Conservation (phyloP, 1,140 invertebrate genomes). For the Pomacea maculata region DNA sequence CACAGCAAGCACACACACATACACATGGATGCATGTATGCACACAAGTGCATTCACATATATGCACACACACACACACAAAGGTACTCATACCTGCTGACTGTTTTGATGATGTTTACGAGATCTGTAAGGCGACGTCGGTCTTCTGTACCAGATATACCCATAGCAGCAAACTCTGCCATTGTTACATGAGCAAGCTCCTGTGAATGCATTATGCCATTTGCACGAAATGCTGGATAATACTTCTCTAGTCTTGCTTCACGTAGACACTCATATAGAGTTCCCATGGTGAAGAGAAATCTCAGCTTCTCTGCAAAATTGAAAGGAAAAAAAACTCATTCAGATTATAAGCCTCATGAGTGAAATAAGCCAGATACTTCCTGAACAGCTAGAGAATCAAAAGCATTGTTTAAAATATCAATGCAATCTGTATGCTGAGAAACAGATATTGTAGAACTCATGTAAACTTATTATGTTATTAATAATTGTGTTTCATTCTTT, state of each 20-base stretch:
- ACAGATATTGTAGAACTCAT: too few relatives aligned
- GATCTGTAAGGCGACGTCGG: conserved; percentile 50
- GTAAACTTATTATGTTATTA: too few relatives aligned
- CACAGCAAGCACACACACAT: not conserved
- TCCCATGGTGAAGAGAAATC: conserved; percentile 39
- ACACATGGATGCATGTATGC: not conserved
- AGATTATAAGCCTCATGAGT: too few relatives aligned
- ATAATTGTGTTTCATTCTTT: too few relatives aligned
- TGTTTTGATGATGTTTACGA: conserved; percentile 61
- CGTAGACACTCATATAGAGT: conserved; percentile 60
- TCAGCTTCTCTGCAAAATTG: not conserved
- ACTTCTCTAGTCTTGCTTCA: conserved; percentile 59
- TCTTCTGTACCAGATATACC: conserved; percentile 57
- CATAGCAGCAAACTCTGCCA: conserved; percentile 52
- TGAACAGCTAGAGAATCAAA: too few relatives aligned
- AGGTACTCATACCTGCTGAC: conserved; percentile 40
- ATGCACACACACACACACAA: not conserved
- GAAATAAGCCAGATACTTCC: too few relatives aligned
- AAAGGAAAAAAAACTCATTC: not conserved
- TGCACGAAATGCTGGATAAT: conserved; percentile 55
- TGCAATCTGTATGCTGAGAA: too few relatives aligned
- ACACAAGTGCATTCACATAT: not conserved
- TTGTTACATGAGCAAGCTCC: conserved; percentile 49
- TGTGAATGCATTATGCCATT: conserved; percentile 61
- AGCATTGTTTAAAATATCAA: too few relatives aligned